These are phyloP conservation scores for Atlantisia rogersi DNA, from an alignment of 2,113 vertebrate genomes.

Conservation along the genomic window DNA sequence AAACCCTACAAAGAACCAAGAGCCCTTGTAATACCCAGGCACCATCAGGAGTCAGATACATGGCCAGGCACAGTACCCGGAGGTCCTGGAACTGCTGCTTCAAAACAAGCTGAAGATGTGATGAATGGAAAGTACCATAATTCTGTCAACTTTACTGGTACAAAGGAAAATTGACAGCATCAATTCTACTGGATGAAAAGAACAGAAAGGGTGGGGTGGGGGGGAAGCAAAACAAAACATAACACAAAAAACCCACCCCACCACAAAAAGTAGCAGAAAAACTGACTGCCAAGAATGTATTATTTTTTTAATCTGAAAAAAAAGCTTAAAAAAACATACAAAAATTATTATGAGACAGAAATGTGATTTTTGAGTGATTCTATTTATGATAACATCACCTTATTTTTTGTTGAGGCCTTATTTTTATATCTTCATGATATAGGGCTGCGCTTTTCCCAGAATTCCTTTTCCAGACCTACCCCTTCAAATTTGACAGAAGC, in stretches of 20 bases:
- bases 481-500: not conserved
- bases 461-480: not conserved
- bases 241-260: not conserved
- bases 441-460: not conserved
- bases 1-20: not conserved
- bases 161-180: not conserved
- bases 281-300: not conserved
- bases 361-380: not conserved
- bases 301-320: not conserved
- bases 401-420: not conserved
- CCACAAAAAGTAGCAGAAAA: not conserved
- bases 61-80: accelerated
- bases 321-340: not conserved
- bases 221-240: not conserved
- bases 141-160: not conserved
- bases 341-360: not conserved
- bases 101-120: not conserved
- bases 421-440: not conserved
- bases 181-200: not conserved
- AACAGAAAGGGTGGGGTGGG: not conserved
- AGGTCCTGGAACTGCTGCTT: not conserved
- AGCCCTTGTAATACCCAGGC: not conserved
- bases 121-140: not conserved
- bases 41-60: not conserved
- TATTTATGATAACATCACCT: not conserved